These are phyloP conservation scores for Gymnothorax reevesii DNA, from an alignment of 2,797 vertebrate species.

Conservation along the genomic window DNA sequence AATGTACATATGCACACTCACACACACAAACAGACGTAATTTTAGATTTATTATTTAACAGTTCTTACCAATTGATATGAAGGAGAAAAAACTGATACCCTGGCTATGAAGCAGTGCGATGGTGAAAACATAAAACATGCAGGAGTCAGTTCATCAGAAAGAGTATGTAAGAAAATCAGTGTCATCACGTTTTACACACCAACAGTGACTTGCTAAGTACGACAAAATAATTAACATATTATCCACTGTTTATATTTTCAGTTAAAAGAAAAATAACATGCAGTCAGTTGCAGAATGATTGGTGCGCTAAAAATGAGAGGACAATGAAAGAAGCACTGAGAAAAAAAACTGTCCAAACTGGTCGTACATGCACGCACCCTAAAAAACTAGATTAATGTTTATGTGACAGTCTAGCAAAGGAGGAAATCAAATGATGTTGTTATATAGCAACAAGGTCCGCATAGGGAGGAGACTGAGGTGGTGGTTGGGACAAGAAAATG, in stretches of 20 bases:
- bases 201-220: neutral
- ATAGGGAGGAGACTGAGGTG: too few relatives aligned
- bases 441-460: too few relatives aligned
- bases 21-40: neutral
- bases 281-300: too few relatives aligned
- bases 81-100: neutral
- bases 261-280: neutral
- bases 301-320: too few relatives aligned
- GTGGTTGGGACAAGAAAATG: too few relatives aligned
- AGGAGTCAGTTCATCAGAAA: neutral
- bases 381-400: too few relatives aligned
- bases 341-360: too few relatives aligned
- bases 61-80: neutral
- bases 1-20: neutral
- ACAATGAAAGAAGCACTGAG: too few relatives aligned
- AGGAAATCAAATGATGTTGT: too few relatives aligned
- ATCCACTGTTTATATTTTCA: neutral
- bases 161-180: neutral
- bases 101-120: neutral
- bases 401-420: too few relatives aligned
- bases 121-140: neutral
- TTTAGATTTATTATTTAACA: neutral
- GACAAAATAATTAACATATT: neutral
- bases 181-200: conserved; percentile 1
- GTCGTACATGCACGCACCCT: too few relatives aligned